Conservation (phyloP, 2,888 invertebrate genomes). For the Lasioglossum vierecki region DNA sequence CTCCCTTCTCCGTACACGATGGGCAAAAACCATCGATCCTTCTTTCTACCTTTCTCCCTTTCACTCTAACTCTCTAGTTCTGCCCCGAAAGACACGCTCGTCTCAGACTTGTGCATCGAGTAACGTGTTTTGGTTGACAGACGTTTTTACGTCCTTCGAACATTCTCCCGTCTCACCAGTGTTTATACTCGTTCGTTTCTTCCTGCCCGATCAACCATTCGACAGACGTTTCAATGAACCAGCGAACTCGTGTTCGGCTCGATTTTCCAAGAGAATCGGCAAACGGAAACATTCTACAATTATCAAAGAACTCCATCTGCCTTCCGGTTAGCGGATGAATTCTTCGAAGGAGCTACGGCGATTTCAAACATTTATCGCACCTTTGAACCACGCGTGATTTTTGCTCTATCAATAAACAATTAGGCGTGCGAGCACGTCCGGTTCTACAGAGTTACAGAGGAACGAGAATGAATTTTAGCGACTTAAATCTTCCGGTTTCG, state of each 20-base stretch:
- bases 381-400: too few relatives aligned
- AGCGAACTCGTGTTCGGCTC: not conserved
- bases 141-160: constrained; percentile 64
- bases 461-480: too few relatives aligned
- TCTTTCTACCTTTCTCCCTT: not conserved
- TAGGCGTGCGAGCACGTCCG: too few relatives aligned
- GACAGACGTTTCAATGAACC: not conserved
- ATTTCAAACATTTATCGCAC: too few relatives aligned
- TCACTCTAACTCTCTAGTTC: not conserved
- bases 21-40: constrained; percentile 30
- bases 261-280: not conserved
- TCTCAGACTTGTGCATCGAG: constrained; percentile 52
- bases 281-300: not conserved
- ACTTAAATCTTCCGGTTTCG: not conserved
- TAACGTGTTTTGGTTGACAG: constrained; percentile 52
- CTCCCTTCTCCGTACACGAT: not conserved
- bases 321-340: not conserved
- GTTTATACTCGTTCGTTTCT: constrained; percentile 44
- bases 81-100: not conserved
- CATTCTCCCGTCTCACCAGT: constrained; percentile 34
- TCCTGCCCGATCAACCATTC: not conserved
- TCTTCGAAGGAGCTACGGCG: too few relatives aligned
- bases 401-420: too few relatives aligned
- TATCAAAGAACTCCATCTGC: not conserved
- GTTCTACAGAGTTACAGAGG: too few relatives aligned